Evolutionary conservation across 2,888 invertebrate genomes (phyloP).

Genomic region (Lochmaea crataegi): DNA sequence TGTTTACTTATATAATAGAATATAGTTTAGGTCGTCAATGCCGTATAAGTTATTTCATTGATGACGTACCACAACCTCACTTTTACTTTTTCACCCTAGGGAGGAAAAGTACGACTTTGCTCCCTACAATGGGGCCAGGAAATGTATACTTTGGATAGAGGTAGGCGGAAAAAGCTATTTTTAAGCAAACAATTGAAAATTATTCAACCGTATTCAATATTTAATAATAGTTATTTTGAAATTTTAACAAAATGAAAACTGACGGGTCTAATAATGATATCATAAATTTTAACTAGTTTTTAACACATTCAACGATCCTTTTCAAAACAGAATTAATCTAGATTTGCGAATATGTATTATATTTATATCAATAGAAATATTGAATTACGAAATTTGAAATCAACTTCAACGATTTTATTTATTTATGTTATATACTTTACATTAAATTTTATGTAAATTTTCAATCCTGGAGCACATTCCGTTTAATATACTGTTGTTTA

Average conservation of each 20-base stretch:
- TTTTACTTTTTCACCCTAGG: too few species aligned
- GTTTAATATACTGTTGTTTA: slow-evolving; percentile 26
- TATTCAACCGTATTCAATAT: neutral
- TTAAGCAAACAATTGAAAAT: neutral
- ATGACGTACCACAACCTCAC: too few species aligned
- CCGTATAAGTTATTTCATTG: too few species aligned
- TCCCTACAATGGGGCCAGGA: too few species aligned
- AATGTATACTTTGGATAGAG: too few species aligned
- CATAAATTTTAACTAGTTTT: neutral
- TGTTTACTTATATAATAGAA: too few species aligned
- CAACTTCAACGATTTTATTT: slow-evolving; percentile 21
- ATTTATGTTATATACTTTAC: slow-evolving; percentile 33
- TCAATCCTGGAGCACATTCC: slow-evolving; percentile 27
- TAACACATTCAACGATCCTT: neutral
- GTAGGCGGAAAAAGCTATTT: too few species aligned
- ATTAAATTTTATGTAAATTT: slow-evolving; percentile 41
- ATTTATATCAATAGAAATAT: slow-evolving; percentile 17
- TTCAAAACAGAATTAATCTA: slow-evolving; percentile 7
- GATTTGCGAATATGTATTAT: neutral
- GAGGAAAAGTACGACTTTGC: too few species aligned
- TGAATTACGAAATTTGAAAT: slow-evolving; percentile 26
- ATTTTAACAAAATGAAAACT: neutral
- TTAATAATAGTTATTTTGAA: neutral
- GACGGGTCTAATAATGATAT: slow-evolving; percentile 1
- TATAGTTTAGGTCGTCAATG: too few species aligned